Percentiles rank a stretch among this genome's conserved stretches.
Evolutionary conservation across 2,113 vertebrate genomes (phyloP).

Genomic region (Capreolus pygargus): DNA sequence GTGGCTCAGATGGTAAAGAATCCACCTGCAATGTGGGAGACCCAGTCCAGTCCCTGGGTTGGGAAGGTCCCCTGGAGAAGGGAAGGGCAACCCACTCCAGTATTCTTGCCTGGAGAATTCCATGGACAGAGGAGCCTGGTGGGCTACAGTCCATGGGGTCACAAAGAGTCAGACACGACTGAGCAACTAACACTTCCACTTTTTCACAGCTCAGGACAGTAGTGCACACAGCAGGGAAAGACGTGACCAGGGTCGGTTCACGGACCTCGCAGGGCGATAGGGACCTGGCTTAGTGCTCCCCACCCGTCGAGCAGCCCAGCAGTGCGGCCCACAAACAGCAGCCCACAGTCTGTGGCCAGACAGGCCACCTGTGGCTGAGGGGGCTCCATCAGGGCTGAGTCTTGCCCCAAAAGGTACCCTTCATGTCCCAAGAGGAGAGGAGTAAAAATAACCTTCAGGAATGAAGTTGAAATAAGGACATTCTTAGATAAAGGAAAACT

Average conservation of each 20-base stretch:
- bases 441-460: background rate
- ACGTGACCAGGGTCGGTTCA: background rate
- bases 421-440: no score
- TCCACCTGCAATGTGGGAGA: background rate
- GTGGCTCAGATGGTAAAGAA: background rate
- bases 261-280: background rate
- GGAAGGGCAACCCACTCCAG: background rate
- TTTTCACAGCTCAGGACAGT: background rate
- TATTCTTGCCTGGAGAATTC: background rate
- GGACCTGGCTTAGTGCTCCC: background rate
- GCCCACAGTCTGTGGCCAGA: fast-evolving
- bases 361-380: background rate
- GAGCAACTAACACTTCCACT: background rate
- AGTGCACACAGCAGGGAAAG: background rate
- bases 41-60: background rate
- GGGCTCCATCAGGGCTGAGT: background rate
- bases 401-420: background rate
- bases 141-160: background rate
- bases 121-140: background rate
- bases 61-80: background rate
- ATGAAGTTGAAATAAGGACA: background rate
- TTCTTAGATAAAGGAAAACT: background rate
- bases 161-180: background rate
- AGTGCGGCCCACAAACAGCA: fast-evolving
- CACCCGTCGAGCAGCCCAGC: fast-evolving